A percentile compares a stretch with the other conserved stretches of the same genome.
Evolutionary conservation across 2,797 vertebrate genomes (phyloP).

Genomic region (Brachyrhaphis roseni): DNA sequence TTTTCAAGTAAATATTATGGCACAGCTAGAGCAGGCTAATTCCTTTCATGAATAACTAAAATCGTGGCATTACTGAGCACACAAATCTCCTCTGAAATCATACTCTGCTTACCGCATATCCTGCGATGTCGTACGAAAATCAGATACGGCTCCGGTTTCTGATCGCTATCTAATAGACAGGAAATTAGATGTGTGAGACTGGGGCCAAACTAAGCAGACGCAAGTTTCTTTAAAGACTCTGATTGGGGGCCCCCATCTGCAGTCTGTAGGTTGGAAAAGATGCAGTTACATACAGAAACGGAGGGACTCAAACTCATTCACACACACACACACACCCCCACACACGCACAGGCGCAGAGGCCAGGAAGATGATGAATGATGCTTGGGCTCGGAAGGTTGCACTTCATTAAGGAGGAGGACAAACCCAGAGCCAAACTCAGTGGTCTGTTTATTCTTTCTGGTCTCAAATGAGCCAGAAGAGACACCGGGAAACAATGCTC

Average conservation of each 20-base stretch:
- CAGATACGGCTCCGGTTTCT: slow-evolving; percentile 41
- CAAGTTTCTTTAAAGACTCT: slow-evolving; percentile 44
- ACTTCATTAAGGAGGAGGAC: slow-evolving; percentile 74
- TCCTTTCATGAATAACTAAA: slow-evolving; percentile 40
- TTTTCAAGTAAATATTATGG: slow-evolving; percentile 65
- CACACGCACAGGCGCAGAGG: slow-evolving; percentile 3
- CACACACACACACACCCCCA: slow-evolving; percentile 18
- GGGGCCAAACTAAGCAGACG: slow-evolving; percentile 54
- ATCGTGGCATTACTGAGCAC: slow-evolving; percentile 33
- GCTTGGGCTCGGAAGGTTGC: slow-evolving; percentile 64
- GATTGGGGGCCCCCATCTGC: slow-evolving; percentile 49
- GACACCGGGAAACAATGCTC: slow-evolving; percentile 62
- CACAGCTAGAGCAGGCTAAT: slow-evolving; percentile 41
- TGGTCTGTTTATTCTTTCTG: slow-evolving; percentile 71
- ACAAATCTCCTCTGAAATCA: slow-evolving; percentile 55
- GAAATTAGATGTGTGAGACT: slow-evolving; percentile 52
- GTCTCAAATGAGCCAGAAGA: slow-evolving; percentile 51
- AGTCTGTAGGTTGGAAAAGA: slow-evolving; percentile 34
- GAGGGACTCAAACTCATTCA: slow-evolving; percentile 23
- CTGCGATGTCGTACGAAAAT: slow-evolving; percentile 44
- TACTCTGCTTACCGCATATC: slow-evolving; percentile 11
- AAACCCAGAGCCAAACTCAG: slow-evolving; percentile 67
- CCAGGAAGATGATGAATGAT: slow-evolving; percentile 72
- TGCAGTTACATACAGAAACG: slow-evolving; percentile 27
- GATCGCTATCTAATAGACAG: slow-evolving; percentile 65